Evolutionary conservation across 2,797 vertebrate genomes (phyloP).

Genomic region (Spinibarbus caldwelli): DNA sequence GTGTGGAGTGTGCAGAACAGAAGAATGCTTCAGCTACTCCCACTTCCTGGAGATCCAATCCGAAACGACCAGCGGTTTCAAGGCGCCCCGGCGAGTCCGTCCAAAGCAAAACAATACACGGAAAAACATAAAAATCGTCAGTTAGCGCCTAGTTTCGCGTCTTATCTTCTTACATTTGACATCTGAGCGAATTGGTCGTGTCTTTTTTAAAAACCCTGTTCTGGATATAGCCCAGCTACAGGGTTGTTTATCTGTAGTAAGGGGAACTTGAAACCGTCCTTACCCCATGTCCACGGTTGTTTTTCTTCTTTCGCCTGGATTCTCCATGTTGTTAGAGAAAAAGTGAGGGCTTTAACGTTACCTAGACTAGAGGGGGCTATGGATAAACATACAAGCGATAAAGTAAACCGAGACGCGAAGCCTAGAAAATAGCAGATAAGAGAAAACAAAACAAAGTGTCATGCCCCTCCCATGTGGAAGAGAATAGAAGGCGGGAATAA

Average conservation of each 20-base stretch:
- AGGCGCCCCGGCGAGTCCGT: conserved; percentile 75
- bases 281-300: conserved; percentile 86
- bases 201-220: not conserved
- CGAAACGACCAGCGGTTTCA: conserved; percentile 71
- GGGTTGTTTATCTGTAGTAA: conserved; percentile 87
- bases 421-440: conserved; percentile 56
- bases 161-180: not conserved
- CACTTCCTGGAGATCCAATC: conserved; percentile 74
- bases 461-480: conserved; percentile 66
- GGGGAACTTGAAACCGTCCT: conserved; percentile 84
- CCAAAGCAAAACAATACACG: conserved; percentile 81
- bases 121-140: conserved; percentile 65
- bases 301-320: conserved; percentile 84
- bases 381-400: conserved; percentile 59
- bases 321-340: conserved; percentile 85
- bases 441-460: conserved; percentile 67
- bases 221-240: conserved; percentile 37
- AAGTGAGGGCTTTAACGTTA: conserved; percentile 74
- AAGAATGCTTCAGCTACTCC: conserved; percentile 80
- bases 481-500: conserved; percentile 63
- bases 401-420: conserved; percentile 58
- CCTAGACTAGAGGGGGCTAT: conserved; percentile 66
- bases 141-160: not conserved
- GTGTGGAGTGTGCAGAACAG: conserved; percentile 73
- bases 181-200: not conserved